Evolutionary conservation across 2,797 vertebrate genomes (phyloP).

Genomic region (Gobio occitaniae): DNA sequence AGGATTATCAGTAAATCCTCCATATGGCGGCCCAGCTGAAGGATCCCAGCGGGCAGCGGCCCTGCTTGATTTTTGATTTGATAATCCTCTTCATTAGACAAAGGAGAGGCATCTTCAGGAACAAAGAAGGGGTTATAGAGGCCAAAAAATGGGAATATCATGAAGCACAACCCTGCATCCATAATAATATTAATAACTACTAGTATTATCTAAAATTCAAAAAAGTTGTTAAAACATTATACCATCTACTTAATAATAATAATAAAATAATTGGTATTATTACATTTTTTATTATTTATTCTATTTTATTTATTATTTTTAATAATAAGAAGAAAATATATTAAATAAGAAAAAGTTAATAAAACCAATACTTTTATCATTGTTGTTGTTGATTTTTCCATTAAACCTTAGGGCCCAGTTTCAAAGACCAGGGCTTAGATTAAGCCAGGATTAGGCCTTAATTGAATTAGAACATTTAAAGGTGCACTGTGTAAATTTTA

Average conservation of each 20-base stretch:
- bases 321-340: not conserved
- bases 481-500: no score
- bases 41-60: conserved; percentile 24
- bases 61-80: conserved; percentile 60
- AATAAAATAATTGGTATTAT: no score
- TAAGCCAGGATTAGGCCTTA: not conserved
- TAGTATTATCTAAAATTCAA: not conserved
- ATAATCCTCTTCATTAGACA: conserved; percentile 65
- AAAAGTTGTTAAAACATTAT: not conserved
- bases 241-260: not conserved
- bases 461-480: not conserved
- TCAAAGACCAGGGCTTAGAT: not conserved
- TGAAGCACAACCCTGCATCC: not conserved
- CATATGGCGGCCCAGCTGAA: conserved; percentile 44
- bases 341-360: not conserved
- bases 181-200: not conserved
- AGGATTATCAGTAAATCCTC: conserved; percentile 55
- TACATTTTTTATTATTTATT: no score
- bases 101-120: conserved; percentile 58
- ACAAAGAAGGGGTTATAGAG: conserved; percentile 56
- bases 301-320: no score
- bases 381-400: not conserved
- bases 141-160: not conserved
- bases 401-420: not conserved
- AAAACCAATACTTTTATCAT: not conserved